phyloP scores from a whole-genome alignment of 2,113 vertebrate genomes.

The Caloenas nicobarica region DNA sequence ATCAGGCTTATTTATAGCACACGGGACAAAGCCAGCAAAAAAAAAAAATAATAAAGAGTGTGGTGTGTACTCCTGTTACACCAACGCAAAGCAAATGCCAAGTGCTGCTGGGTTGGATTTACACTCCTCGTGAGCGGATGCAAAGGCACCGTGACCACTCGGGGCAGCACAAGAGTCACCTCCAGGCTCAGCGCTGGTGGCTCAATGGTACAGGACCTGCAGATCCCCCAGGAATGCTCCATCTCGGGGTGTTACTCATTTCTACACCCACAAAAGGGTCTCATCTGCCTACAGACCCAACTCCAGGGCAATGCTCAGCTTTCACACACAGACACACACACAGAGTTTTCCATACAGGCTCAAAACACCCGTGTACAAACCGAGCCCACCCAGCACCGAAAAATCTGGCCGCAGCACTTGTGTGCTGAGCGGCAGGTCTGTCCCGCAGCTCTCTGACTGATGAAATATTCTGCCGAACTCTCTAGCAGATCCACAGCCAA shows the following conservation, averaged over 20 bases:
- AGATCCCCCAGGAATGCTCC: neutral
- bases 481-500: neutral
- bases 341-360: neutral
- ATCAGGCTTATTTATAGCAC: neutral
- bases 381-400: neutral
- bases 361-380: neutral
- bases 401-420: neutral
- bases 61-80: neutral
- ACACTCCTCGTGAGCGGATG: rapidly evolving
- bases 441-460: neutral
- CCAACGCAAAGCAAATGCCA: neutral
- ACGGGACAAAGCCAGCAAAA: neutral
- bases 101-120: rapidly evolving
- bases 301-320: rapidly evolving
- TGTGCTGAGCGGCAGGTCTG: neutral
- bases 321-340: no score
- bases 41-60: no score
- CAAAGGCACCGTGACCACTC: neutral
- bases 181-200: neutral
- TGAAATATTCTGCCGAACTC: neutral
- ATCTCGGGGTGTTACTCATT: rapidly evolving
- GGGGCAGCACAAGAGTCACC: neutral
- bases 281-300: neutral
- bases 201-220: rapidly evolving
- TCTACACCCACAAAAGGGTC: neutral